Evolutionary conservation across 2,113 vertebrate species (phyloP).

Genomic region (Vulpes vulpes): DNA sequence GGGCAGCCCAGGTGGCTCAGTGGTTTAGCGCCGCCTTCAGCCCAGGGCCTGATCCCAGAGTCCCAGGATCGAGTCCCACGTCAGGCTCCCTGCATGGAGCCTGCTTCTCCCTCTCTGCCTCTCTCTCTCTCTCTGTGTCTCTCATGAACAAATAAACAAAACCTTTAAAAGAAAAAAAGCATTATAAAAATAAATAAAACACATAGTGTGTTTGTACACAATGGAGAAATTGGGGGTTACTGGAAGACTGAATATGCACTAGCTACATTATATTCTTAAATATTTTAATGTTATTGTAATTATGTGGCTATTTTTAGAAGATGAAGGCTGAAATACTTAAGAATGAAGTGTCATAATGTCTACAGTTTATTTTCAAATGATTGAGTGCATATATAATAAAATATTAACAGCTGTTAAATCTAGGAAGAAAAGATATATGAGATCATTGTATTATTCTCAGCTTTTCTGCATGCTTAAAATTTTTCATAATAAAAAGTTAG

Average conservation of each 20-base stretch:
- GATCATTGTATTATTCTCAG: background rate
- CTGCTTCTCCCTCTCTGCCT: too few species aligned
- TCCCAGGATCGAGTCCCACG: too few species aligned
- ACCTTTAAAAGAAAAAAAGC: too few species aligned
- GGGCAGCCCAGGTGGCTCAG: too few species aligned
- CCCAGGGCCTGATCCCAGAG: too few species aligned
- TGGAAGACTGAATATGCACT: background rate
- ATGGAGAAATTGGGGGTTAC: background rate
- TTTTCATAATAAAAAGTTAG: constrained; percentile 8
- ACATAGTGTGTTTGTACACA: background rate
- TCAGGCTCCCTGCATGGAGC: too few species aligned
- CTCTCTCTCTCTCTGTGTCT: too few species aligned
- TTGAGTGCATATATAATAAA: background rate
- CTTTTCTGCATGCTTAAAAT: background rate
- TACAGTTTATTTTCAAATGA: background rate
- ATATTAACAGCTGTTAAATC: background rate
- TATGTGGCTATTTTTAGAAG: background rate
- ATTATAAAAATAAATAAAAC: background rate
- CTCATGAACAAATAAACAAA: too few species aligned
- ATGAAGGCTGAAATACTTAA: background rate
- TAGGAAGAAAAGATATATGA: background rate
- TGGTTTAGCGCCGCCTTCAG: too few species aligned
- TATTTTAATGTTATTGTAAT: background rate
- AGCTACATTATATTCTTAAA: background rate
- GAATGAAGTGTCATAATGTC: background rate